phyloP scores from a whole-genome alignment of 2,113 vertebrate species.

The Daphoenositta chrysoptera region DNA sequence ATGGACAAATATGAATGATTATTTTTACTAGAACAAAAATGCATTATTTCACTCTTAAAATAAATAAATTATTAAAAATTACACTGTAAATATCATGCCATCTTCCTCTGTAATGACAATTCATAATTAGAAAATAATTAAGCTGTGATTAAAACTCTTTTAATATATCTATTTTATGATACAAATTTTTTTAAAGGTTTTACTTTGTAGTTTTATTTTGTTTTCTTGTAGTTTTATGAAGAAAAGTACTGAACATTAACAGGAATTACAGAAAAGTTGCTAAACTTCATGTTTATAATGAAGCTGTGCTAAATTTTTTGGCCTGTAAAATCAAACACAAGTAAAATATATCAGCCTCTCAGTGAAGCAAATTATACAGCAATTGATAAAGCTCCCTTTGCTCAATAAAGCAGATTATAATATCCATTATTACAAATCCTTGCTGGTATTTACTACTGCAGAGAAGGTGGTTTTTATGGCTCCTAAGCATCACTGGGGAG shows the following conservation, averaged over 20 bases:
- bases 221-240: not conserved
- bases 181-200: not conserved
- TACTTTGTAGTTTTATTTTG: not conserved
- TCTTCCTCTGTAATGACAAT: not conserved
- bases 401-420: conserved; percentile 49
- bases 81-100: not conserved
- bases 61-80: not conserved
- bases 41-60: not conserved
- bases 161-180: not conserved
- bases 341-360: conserved; percentile 33
- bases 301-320: conserved; percentile 17
- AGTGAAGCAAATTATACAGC: conserved; percentile 46
- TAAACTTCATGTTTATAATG: not conserved
- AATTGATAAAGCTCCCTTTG: conserved; percentile 38
- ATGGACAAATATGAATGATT: not conserved
- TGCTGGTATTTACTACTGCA: not conserved
- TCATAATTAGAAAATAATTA: not conserved
- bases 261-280: not conserved
- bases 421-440: not conserved
- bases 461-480: not conserved
- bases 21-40: not conserved
- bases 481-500: not conserved
- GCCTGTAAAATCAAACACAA: not conserved
- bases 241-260: not conserved
- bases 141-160: not conserved